A percentile compares a stretch with the other conserved stretches of the same genome.
These are phyloP conservation scores for Leptosomus discolor DNA, from an alignment of 2,113 vertebrate species.

Conservation along the genomic window DNA sequence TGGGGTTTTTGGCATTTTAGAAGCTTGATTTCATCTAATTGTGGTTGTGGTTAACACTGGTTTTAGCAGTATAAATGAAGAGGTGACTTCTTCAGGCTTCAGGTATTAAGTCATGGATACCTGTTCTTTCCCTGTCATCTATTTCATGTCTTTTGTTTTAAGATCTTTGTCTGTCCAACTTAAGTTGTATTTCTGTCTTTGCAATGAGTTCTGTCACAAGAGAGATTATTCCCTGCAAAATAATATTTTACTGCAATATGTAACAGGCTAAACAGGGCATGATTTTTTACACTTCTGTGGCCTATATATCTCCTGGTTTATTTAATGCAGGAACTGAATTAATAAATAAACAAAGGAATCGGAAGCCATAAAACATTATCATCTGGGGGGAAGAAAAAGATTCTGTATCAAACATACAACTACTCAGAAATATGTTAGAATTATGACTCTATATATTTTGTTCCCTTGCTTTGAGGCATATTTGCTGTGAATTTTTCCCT, in stretches of 20 bases:
- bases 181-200: not conserved
- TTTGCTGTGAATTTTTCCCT: not conserved
- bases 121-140: not conserved
- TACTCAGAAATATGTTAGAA: not conserved
- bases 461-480: not conserved
- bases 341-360: not conserved
- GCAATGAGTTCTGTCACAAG: not conserved
- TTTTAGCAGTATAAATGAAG: not conserved
- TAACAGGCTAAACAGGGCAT: not conserved
- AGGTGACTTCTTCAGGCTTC: not conserved
- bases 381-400: not conserved
- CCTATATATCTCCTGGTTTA: not conserved
- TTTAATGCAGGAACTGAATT: not conserved
- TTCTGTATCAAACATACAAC: not conserved
- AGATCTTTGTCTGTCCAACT: not conserved
- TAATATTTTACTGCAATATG: not conserved
- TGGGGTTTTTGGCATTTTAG: too few species aligned
- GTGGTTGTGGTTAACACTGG: not conserved
- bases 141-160: not conserved
- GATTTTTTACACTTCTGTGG: not conserved
- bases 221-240: not conserved
- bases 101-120: not conserved
- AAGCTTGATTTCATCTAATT: not conserved
- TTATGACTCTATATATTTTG: not conserved
- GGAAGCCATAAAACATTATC: not conserved